Evolutionary conservation across 1,140 invertebrate species (phyloP).

Genomic region (Drosophila sp.): DNA sequence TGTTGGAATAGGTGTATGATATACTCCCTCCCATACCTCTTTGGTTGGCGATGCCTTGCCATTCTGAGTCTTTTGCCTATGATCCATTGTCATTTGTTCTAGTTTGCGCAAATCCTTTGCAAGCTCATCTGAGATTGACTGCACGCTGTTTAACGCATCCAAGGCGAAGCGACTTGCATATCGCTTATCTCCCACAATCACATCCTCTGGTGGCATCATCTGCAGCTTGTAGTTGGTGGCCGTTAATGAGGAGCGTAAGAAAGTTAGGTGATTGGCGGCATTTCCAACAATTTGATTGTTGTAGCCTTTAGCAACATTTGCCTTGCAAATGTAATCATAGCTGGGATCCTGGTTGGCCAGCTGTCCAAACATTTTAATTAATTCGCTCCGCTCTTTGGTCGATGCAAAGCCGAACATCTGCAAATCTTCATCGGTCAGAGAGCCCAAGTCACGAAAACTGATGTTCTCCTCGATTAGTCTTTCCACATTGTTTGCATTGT

Average conservation of each 20-base stretch:
- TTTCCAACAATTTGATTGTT: slow-evolving; percentile 71
- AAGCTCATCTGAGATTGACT: slow-evolving; percentile 67
- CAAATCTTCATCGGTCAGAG: slow-evolving; percentile 62
- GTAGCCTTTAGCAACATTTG: slow-evolving; percentile 47
- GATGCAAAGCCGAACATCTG: slow-evolving; percentile 64
- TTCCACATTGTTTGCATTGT: slow-evolving; percentile 21
- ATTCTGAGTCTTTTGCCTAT: background rate
- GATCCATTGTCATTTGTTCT: slow-evolving; percentile 29
- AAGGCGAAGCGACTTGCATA: slow-evolving; percentile 80
- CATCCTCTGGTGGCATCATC: slow-evolving; percentile 72
- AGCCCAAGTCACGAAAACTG: slow-evolving; percentile 63
- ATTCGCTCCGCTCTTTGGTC: slow-evolving; percentile 41
- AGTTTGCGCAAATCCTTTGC: slow-evolving; percentile 61
- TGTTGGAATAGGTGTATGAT: background rate
- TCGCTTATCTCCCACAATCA: slow-evolving; percentile 76
- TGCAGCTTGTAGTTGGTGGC: slow-evolving; percentile 76
- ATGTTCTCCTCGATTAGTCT: slow-evolving; percentile 63
- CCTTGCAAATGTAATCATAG: slow-evolving; percentile 59
- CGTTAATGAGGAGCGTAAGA: slow-evolving; percentile 65
- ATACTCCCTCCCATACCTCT: slow-evolving; percentile 3
- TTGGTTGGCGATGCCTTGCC: background rate
- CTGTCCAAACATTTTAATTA: slow-evolving; percentile 54
- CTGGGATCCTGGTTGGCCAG: slow-evolving; percentile 75
- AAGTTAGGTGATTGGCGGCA: slow-evolving; percentile 63
- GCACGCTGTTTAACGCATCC: slow-evolving; percentile 66